Base-by-base conservation (phyloP, 1,140 invertebrate genomes). In the Telenomus remus region DNA sequence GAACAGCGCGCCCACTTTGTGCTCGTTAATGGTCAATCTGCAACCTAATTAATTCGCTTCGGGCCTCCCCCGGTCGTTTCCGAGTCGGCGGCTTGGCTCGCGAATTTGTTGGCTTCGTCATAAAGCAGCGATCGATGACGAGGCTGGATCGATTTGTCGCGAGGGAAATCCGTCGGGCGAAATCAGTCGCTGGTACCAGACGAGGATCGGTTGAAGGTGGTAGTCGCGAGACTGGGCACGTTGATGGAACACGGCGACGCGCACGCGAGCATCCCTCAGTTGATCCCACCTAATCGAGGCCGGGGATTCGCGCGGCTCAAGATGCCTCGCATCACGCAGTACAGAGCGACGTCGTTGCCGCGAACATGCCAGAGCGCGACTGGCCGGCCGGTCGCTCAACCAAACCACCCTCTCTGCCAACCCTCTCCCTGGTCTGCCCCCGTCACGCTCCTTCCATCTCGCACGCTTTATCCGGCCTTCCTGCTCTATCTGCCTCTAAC, bases 381-480 rank as follows among this genome's bases (percentile, higher is more conserved):
- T 85, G 82, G 79, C 84, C 83, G 81, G 83, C 82, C 82, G 82
- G 81, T 81, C 81, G 78, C 78, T 64, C 49, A 61, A 72, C 76
- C 76, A 79, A 70, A 82, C 79, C 79, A 81, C 72, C 79, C 79
- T 72, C 79, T 64, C 48, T 10, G 16, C 56, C 53, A 60, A 60
- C 71, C 70, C 56, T 68, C 68, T 49, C 44, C 51, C 68, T 46
- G 15, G 27, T 35, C 68, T 56, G 44, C 48, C 54, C 50, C 33
- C 63, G 64, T 71, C 48, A 49, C 33, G 47, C 49, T 64, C 19
- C 10, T 55, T 54, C 68, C 48, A 49, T 66, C 61, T 47, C 56
- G 19, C 19, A 34, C 44, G 16, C 47, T 50, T 65, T 65, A 65
- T 75, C 78, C 73, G 44, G 66, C 34, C 16, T 46, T 50, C 56